phyloP scores from a whole-genome alignment of 2,113 vertebrate genomes.

The Crocuta crocuta region DNA sequence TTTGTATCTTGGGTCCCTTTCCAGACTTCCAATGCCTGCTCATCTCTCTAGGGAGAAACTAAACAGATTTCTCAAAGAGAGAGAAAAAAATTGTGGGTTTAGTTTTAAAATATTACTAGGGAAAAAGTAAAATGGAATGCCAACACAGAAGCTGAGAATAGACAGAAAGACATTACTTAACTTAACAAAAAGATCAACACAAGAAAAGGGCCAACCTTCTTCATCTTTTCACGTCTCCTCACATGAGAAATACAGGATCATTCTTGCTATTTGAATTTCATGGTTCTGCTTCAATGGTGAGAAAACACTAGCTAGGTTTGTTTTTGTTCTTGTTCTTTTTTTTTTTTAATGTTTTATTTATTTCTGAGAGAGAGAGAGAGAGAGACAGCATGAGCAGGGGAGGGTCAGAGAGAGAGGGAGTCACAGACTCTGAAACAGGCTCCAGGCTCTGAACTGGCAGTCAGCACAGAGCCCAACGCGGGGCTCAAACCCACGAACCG shows the following conservation, averaged over 20 bases:
- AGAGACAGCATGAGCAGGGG: too few species aligned
- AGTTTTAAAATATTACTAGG: constrained; percentile 22
- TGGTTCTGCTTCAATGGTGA: not conserved
- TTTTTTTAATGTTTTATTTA: too few species aligned
- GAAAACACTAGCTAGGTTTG: not conserved
- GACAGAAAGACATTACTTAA: not conserved
- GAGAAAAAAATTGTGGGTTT: not conserved
- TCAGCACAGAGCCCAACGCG: too few species aligned
- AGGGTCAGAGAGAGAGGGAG: too few species aligned
- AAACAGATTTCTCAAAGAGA: not conserved
- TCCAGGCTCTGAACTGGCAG: too few species aligned
- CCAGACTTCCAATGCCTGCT: not conserved
- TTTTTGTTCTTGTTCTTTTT: not conserved
- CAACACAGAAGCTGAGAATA: not conserved
- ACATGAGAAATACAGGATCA: not conserved
- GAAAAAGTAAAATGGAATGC: not conserved
- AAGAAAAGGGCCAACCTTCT: not conserved
- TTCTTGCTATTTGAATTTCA: not conserved
- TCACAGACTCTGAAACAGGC: too few species aligned
- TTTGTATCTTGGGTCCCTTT: not conserved
- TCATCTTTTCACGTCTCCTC: not conserved
- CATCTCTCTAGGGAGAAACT: not conserved
- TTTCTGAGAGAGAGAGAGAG: too few species aligned
- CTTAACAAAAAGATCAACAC: not conserved
- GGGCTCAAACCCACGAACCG: too few species aligned